Evolutionary conservation across 2,888 invertebrate genomes (phyloP).

Genomic region (Cerastis rubricosa): DNA sequence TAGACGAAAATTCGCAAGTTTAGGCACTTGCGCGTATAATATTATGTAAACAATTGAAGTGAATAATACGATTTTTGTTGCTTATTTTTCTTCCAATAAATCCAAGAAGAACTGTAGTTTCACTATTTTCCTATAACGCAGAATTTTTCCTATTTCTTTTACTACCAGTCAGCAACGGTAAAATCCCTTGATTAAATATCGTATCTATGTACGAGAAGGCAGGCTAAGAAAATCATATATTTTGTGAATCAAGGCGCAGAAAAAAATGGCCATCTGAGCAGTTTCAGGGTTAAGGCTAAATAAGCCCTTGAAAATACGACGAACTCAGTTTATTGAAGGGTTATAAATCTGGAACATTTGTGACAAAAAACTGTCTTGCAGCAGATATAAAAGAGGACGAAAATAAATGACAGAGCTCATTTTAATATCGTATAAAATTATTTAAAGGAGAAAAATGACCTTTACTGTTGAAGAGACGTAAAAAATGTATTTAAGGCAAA

Average conservation of each 20-base stretch:
- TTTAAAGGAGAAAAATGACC: conserved; percentile 3
- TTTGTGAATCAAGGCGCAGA: conserved; percentile 54
- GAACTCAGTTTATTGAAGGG: conserved; percentile 62
- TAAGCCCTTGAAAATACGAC: conserved; percentile 62
- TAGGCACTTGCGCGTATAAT: no score
- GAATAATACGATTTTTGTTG: background rate
- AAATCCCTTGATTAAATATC: conserved; percentile 51
- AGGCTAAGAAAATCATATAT: conserved; percentile 48
- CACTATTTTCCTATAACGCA: conserved; percentile 5
- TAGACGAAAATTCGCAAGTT: background rate
- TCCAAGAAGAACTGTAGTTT: conserved; percentile 1
- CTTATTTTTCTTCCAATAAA: background rate
- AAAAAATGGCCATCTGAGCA: conserved; percentile 52
- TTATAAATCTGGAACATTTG: conserved; percentile 60
- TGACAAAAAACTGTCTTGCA: conserved; percentile 41
- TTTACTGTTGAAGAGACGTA: background rate
- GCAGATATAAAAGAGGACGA: conserved; percentile 40
- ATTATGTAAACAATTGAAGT: background rate
- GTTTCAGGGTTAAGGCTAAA: conserved; percentile 58
- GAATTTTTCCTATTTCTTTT: conserved; percentile 32
- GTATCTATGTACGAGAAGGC: conserved; percentile 39
- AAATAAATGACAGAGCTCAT: conserved; percentile 45
- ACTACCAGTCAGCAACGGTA: conserved; percentile 35
- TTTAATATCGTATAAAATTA: conserved; percentile 47
- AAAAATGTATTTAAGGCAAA: background rate